Evolutionary conservation across 2,113 vertebrate genomes (phyloP).

Genomic region (Sylvietta virens): DNA sequence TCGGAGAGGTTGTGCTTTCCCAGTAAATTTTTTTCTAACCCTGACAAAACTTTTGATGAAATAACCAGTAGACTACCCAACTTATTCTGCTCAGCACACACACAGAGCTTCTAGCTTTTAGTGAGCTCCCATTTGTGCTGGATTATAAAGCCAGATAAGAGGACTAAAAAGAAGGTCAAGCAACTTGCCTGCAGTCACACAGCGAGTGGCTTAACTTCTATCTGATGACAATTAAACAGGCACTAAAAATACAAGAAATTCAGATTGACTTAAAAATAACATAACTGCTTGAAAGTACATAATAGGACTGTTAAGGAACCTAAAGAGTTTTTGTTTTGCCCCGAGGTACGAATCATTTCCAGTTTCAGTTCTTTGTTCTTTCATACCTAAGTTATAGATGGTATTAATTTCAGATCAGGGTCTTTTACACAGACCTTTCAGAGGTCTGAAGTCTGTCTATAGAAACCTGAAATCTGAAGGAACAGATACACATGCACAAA

Average conservation of each 20-base stretch:
- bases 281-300: neutral
- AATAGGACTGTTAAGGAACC: neutral
- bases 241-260: slow-evolving; percentile 8
- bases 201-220: slow-evolving; percentile 6
- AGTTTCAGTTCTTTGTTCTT: neutral
- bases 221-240: neutral
- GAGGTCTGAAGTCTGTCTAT: neutral
- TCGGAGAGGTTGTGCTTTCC: neutral
- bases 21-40: neutral
- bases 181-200: slow-evolving; percentile 13
- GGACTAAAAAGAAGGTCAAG: slow-evolving; percentile 40
- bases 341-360: neutral
- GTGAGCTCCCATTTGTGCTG: neutral
- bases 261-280: neutral
- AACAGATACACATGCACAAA: neutral
- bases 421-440: neutral
- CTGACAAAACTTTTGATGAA: neutral
- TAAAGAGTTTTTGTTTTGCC: neutral
- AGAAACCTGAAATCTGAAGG: neutral
- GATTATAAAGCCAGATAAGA: slow-evolving; percentile 26
- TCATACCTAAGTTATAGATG: neutral
- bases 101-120: neutral
- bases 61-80: neutral
- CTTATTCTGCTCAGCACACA: neutral
- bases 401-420: neutral